Base-by-base conservation (phyloP, 2,888 invertebrate genomes). In the Aquatica leii region DNA sequence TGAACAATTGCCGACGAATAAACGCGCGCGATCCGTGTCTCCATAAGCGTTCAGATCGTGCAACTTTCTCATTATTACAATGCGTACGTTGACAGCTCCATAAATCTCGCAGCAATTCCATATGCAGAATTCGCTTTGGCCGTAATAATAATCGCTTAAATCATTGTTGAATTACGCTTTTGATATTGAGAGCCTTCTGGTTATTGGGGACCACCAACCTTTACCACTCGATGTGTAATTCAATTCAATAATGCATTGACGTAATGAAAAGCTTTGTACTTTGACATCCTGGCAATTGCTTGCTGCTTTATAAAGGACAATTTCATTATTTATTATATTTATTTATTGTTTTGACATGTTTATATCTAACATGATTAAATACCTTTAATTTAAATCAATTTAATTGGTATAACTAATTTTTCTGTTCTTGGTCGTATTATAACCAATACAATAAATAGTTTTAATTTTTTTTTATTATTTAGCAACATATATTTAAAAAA, bases 61-160 rank as follows among this genome's bases (percentile, higher is more conserved):
- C 69, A 63, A 67, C 68, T 65, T 69, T 67, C 71, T 71, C 70
- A 73, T 73, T 74, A 73, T 69, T 72, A 74, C 70, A 73, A 71
- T 73, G 67, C 71, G 67, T 68, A 65, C 60, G 69, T 64, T 71
- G 72, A 71, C 71, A 71, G 71, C 68, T 71, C 70, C 69, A 73
- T 70, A 72, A 71, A 70, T 71, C 67, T 67, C 64, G 54, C 49
- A 51, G 37, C 68, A 59, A 66, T 65, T 63, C 65, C 65, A 68
- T 67, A 67, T 67, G 70, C 68, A 65, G 63, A 54, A 65, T 67
- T 69, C 62, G 65, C 66, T 51, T 49, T 57, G 62, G 60, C 58
- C 60, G 61, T 64, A 62, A 62, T 41, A 57, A 61, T 64, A 66
- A 66, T 66, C 66, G 64, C 53, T 66, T 68, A 66, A 62, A 68